phyloP scores from a whole-genome alignment of 1,140 invertebrate genomes.

The Gerris buenoi region DNA sequence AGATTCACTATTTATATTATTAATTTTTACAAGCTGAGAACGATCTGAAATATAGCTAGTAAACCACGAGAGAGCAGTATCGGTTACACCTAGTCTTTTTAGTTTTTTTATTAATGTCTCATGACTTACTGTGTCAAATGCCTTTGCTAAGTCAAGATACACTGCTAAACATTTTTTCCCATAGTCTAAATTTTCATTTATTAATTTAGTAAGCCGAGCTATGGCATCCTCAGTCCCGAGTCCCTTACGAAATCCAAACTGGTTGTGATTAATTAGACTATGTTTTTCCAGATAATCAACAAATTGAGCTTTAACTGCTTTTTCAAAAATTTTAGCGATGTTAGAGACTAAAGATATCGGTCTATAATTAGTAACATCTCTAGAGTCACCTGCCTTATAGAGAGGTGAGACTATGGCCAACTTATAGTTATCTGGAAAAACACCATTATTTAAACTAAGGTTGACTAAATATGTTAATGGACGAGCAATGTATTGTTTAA shows the following conservation, averaged over 20 bases:
- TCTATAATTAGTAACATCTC: not conserved
- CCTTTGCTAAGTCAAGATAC: not conserved
- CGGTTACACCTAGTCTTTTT: not conserved
- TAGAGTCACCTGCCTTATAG: not conserved
- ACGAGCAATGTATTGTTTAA: not conserved
- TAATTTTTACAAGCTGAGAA: not conserved
- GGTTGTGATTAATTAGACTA: not conserved
- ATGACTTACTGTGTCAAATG: not conserved
- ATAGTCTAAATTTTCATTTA: not conserved
- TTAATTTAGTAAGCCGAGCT: not conserved
- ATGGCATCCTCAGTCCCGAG: not conserved
- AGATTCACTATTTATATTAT: not conserved
- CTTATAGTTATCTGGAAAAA: not conserved
- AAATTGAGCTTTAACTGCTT: not conserved
- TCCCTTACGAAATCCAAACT: not conserved
- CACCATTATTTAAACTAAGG: not conserved
- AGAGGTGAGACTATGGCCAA: not conserved
- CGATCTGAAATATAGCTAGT: not conserved
- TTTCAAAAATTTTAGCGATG: not conserved
- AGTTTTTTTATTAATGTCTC: not conserved
- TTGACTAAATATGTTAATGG: not conserved
- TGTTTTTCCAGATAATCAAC: not conserved
- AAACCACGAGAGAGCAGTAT: not conserved
- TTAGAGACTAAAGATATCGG: not conserved
- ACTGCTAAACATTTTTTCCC: not conserved